A percentile compares a stretch with the other conserved stretches of the same genome.
phyloP scores from a whole-genome alignment of 1,140 invertebrate species.

The Trachymyrmex septentrionalis region DNA sequence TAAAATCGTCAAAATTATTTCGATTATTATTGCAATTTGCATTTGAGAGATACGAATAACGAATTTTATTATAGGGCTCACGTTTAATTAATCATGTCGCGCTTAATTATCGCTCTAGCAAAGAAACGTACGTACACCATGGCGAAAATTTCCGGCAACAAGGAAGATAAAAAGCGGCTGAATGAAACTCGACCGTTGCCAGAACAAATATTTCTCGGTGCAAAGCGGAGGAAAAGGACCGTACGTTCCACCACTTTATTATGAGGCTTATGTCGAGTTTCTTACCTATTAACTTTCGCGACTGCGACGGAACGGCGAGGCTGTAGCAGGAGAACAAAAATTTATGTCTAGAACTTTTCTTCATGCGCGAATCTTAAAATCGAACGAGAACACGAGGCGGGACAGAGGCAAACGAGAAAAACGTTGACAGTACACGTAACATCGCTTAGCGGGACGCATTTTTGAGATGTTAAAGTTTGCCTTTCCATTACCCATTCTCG shows the following conservation, averaged over 20 bases:
- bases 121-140: constrained; percentile 14
- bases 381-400: background rate
- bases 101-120: constrained; percentile 41
- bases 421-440: constrained; percentile 29
- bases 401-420: background rate
- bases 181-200: constrained; percentile 20
- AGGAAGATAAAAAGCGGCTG: constrained; percentile 48
- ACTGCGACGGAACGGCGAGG: constrained; percentile 43
- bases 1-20: background rate
- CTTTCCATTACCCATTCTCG: background rate
- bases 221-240: constrained; percentile 51
- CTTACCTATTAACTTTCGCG: constrained; percentile 73
- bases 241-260: constrained; percentile 74
- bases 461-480: constrained; percentile 50
- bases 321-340: constrained; percentile 30
- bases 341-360: constrained; percentile 53
- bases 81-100: constrained; percentile 23
- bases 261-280: constrained; percentile 73
- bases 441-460: constrained; percentile 16
- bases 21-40: constrained; percentile 5
- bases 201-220: constrained; percentile 63
- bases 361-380: constrained; percentile 39
- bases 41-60: background rate
- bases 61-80: background rate
- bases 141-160: constrained; percentile 50